Evolutionary conservation across 2,113 vertebrate genomes (phyloP), one percentile per base, ranked within the genome.

Genomic region (Regulus satrapa): DNA sequence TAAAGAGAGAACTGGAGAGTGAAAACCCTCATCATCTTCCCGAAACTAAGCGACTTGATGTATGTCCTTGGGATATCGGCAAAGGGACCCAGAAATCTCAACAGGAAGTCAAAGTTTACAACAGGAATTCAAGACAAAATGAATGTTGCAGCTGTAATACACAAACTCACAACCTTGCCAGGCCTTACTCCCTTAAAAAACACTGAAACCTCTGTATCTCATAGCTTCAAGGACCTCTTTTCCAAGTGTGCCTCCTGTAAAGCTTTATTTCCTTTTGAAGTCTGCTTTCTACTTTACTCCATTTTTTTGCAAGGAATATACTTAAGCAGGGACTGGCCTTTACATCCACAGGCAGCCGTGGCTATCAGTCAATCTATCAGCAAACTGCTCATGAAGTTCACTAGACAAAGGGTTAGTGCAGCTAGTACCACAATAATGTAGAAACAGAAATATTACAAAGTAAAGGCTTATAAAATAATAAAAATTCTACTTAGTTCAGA

Each of bases 381-480:
- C 95, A 97, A 98, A 96, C 97, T 3, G 1, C 97, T 98, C 96
- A 77, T 97, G 95, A 97, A 96, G 95, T 97, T 98, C 95, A 77
- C 97, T 95, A 96, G 86, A 97, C 97, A 97, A 98, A 98, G 97
- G 97, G 97, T 97, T 97, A 98, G 97, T 94, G 91, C 97, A 97
- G 97, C 95, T 94, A 98, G 97, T 97, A 93, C 97, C 97, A 98
- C 98, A 98, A 98, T 98, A 98, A 98, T 97, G 98, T 98, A 97
- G 98, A 98, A 98, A 98, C 97, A 98, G 98, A 98, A 98, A 98
- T 98, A 98, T 98, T 98, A 99, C 98, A 98, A 98, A 99, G 98
- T 98, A 98, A 98, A 98, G 98, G 98, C 98, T 98, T 99, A 98
- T 98, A 98, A 99, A 99, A 99, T 98, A 99, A 99, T 99, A 99